Base-by-base conservation (phyloP, 2,888 invertebrate genomes). In the Thelaira solivaga region DNA sequence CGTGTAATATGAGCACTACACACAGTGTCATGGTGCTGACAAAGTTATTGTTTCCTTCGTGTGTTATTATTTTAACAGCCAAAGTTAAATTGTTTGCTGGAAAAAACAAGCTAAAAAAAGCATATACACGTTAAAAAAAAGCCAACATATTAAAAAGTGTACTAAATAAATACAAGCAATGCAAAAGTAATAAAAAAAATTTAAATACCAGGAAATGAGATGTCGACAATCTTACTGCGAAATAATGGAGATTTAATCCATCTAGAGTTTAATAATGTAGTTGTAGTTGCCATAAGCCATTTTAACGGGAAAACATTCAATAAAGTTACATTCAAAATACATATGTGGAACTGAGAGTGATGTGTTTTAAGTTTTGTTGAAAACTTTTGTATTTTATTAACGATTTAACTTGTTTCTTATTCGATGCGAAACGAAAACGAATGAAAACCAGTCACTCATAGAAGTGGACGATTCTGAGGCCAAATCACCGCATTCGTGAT, bases 71-170 rank as follows among this genome's bases (percentile, higher is more conserved):
- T 74, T 53, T 59, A 74, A 51, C 57, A 74, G 59, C 51, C 36
- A 75, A 75, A 68, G 68, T 75, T 68, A 61, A 75, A 75, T 55
- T 62, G 61, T 62, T 68, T 53, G 31, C n/a, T n/a, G n/a, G n/a
- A n/a, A n/a, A n/a, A n/a, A n/a, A n/a, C n/a, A 16, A 24, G 29
- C 39, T 55, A 72, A 55, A 45, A 47, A 29, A 22, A 20, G 20
- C 43, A 20, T 4, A 47, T 26, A 26, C 26, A 24, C 26, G n/a
- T n/a, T 22, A 5, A 26, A 22, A 4, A 49, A 49, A 49, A n/a
- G n/a, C n/a, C n/a, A n/a, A n/a, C n/a, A 8, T 49, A 26, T 49
- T 49, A 29, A 49, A 49, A 47, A 49, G 8, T 18, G 26, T n/a
- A n/a, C 13, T 49, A 29, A 49, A 29, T 8, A 13, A 49, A 29